Percentiles rank a stretch among this genome's conserved stretches.
Conservation (phyloP, 2,888 invertebrate genomes). For the Leucophenga maculata region DNA sequence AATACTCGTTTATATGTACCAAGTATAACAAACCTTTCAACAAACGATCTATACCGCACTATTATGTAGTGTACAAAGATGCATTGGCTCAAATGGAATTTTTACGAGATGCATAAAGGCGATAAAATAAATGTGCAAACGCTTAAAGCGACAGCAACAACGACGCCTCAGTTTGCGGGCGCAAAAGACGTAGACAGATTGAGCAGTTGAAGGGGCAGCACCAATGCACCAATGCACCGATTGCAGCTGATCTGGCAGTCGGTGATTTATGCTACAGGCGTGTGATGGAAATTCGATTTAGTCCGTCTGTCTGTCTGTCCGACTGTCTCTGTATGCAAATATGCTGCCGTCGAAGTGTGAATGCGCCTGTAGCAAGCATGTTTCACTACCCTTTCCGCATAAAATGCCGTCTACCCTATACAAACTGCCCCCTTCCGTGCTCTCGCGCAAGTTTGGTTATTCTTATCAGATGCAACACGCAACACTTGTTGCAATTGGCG, state of each 20-base stretch:
- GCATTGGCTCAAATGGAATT: conserved; percentile 56
- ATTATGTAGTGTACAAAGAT: conserved; percentile 43
- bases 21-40: too few species aligned
- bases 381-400: not conserved
- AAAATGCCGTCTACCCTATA: not conserved
- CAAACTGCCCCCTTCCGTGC: conserved; percentile 6
- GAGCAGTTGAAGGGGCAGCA: not conserved
- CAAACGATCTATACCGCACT: not conserved
- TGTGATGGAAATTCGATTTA: conserved; percentile 30
- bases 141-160: conserved; percentile 13
- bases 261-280: conserved; percentile 30
- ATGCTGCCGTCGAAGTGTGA: not conserved
- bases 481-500: conserved; percentile 23
- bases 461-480: conserved; percentile 40
- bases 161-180: not conserved
- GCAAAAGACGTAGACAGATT: not conserved
- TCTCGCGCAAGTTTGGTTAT: not conserved
- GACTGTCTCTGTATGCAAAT: not conserved
- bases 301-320: not conserved
- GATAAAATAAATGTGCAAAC: conserved; percentile 48
- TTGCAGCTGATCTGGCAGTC: conserved; percentile 7
- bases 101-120: conserved; percentile 50
- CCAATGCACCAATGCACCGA: not conserved
- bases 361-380: not conserved
- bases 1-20: too few species aligned